phyloP scores from a whole-genome alignment of 2,797 vertebrate genomes.

The Eleutherodactylus coqui region DNA sequence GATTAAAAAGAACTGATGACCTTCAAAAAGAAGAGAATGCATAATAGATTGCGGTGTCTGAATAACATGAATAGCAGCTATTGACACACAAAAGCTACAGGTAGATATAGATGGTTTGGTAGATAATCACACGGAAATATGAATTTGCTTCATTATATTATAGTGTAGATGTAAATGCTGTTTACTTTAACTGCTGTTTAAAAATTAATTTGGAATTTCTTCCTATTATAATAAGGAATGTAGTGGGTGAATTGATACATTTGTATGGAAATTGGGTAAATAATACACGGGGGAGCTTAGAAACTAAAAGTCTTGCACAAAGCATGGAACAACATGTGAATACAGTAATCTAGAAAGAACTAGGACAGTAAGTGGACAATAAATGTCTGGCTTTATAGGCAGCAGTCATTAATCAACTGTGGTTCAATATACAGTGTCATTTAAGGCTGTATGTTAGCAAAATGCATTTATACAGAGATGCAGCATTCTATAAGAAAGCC shows the following conservation, averaged over 20 bases:
- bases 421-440: no score
- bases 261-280: neutral
- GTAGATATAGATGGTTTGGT: neutral
- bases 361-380: neutral
- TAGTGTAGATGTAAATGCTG: neutral
- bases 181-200: neutral
- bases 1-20: slow-evolving; percentile 80
- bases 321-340: neutral
- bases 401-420: neutral
- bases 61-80: slow-evolving; percentile 6
- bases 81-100: slow-evolving; percentile 10
- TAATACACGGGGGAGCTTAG: neutral
- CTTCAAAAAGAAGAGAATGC: slow-evolving; percentile 74
- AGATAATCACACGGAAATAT: neutral
- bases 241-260: neutral
- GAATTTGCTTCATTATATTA: neutral
- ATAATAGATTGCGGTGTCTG: slow-evolving; percentile 43
- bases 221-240: neutral
- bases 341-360: neutral
- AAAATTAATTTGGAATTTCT: neutral
- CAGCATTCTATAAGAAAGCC: no score
- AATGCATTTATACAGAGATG: no score
- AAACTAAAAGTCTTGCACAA: neutral
- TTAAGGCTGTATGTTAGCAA: no score
- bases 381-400: neutral